Evolutionary conservation across 2,113 vertebrate species (phyloP).

Genomic region (Poicephalus gulielmi): DNA sequence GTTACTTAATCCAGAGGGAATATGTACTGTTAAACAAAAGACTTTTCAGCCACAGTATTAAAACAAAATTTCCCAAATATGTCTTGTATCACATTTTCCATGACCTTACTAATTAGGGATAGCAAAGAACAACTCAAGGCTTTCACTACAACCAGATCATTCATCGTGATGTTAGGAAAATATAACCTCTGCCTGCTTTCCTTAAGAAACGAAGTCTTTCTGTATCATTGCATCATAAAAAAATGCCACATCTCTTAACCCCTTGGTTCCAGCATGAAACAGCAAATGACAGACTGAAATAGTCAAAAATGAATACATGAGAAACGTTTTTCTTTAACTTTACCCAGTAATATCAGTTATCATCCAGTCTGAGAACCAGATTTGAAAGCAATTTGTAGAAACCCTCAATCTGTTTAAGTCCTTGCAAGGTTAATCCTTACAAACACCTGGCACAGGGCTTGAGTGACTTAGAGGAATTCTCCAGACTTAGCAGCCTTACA

Average conservation of each 20-base stretch:
- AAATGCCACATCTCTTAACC: not conserved
- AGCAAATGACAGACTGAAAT: not conserved
- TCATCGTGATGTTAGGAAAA: slow-evolving; percentile 32
- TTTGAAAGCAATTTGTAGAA: slow-evolving; percentile 45
- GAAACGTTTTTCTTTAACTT: not conserved
- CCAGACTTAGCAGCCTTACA: not conserved
- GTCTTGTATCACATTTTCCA: slow-evolving; percentile 66
- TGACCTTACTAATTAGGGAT: slow-evolving; percentile 67
- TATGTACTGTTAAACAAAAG: slow-evolving; percentile 35
- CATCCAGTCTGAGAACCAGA: not conserved
- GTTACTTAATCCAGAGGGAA: slow-evolving; percentile 68
- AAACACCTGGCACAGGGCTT: slow-evolving; percentile 23
- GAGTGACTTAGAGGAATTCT: slow-evolving; percentile 1
- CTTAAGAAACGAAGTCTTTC: not conserved
- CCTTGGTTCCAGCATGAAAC: not conserved
- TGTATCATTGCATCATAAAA: not conserved
- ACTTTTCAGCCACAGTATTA: slow-evolving; percentile 60
- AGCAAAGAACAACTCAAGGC: slow-evolving; percentile 44
- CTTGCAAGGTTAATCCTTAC: not conserved
- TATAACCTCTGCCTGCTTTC: not conserved
- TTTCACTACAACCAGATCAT: not conserved
- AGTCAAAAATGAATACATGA: not conserved
- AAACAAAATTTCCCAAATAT: slow-evolving; percentile 52
- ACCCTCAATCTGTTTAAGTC: slow-evolving; percentile 12
- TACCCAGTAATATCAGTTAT: slow-evolving; percentile 16